Evolutionary conservation across 2,113 vertebrate genomes (phyloP), one percentile per base, ranked within the genome.

Genomic region (Lepidothrix coronata): DNA sequence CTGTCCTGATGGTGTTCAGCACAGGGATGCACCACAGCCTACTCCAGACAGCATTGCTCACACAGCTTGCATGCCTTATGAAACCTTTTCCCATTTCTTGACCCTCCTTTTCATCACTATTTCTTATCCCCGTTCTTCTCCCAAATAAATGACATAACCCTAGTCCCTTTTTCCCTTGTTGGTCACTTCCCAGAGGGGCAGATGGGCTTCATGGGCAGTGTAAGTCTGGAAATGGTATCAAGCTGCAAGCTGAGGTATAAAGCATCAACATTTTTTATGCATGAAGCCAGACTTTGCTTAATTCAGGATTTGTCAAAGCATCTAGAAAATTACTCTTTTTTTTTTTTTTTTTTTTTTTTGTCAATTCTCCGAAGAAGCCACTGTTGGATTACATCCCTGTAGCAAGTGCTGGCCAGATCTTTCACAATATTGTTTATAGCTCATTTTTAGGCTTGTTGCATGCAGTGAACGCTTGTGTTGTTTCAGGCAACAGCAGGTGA

Each of bases 401-500:
- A 81, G 41, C 0, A 2, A 46, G 39, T n/a, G 23, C 68, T 91
- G 91, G 91, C 58, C 83, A 93, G 83, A 65, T 91, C 85, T 89
- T 84, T 89, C 92, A 78, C 77, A 67, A 20, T 51, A 41, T 25
- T 74, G 66, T 92, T 94, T 95, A 76, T 41, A 82, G 84, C 31
- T 84, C 55, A 41, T 71, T 91, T 86, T 90, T 37, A 79, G 71
- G 35, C 67, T 77, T 83, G 12, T 71, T 89, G 55, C 70, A 74
- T 85, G 37, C 59, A 51, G 70, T 46, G 77, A 91, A 91, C 5
- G 2, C 41, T 78, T 21, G 44, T 73, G 52, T 41, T 91, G 68
- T 63, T 97, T 95, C 41, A 80, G 76, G 84, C 74, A 94, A 54
- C 78, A 92, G 82, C 80, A 96, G 89, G 86, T 54, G 89, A 96